Conservation (phyloP, 2,797 vertebrate genomes). For the Sciaenops ocellatus region DNA sequence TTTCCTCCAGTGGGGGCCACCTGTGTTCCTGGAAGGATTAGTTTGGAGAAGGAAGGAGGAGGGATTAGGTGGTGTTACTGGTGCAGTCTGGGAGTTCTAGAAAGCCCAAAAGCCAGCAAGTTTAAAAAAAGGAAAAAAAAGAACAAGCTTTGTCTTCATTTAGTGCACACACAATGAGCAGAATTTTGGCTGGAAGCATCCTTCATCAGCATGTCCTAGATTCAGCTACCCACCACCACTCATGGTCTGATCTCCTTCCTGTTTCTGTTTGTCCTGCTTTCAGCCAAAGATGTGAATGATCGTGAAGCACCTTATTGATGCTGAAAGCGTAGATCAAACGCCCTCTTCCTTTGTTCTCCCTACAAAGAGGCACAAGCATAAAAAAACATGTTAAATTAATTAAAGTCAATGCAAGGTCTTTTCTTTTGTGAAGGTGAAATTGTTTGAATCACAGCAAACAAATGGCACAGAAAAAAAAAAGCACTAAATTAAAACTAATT, state of each 20-base stretch:
- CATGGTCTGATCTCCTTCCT: slow-evolving; percentile 42
- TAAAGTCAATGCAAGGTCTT: background rate
- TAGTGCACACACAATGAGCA: slow-evolving; percentile 42
- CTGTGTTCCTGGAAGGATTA: slow-evolving; percentile 79
- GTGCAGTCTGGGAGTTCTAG: slow-evolving; percentile 37
- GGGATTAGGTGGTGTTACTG: slow-evolving; percentile 58
- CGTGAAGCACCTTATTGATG: slow-evolving; percentile 17
- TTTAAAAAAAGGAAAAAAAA: slow-evolving; percentile 21
- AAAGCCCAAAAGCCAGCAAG: slow-evolving; percentile 37
- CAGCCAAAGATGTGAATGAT: slow-evolving; percentile 25
- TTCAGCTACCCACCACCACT: slow-evolving; percentile 37
- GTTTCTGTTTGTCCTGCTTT: slow-evolving; percentile 29
- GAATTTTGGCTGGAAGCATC: slow-evolving; percentile 31
- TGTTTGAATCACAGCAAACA: background rate
- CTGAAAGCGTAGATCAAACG: slow-evolving; percentile 44
- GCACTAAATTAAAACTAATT: background rate
- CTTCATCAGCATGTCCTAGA: slow-evolving; percentile 64
- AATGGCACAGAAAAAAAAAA: background rate
- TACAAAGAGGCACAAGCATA: background rate
- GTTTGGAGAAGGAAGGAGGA: slow-evolving; percentile 34
- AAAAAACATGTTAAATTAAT: slow-evolving; percentile 11
- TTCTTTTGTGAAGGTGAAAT: background rate
- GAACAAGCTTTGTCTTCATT: slow-evolving; percentile 49
- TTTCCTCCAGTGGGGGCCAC: slow-evolving; percentile 63
- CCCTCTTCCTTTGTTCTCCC: slow-evolving; percentile 28